These are phyloP conservation scores for Bolinopsis microptera DNA, from an alignment of 37 sponge, comb jelly and placozoan species.

Conservation along the genomic window DNA sequence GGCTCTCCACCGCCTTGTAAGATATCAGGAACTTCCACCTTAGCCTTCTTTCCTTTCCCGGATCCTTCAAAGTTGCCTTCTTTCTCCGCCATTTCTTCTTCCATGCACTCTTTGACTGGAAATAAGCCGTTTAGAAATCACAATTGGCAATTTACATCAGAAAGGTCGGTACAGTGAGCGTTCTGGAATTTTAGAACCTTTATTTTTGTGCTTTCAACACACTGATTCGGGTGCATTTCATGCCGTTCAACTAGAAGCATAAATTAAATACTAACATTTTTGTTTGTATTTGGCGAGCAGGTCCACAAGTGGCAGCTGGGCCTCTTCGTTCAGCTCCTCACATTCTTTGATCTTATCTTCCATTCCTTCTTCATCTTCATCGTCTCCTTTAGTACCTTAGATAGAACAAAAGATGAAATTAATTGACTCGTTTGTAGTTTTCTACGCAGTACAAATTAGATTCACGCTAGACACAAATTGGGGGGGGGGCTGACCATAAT, in stretches of 20 bases:
- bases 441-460: too few relatives aligned
- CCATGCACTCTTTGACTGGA: neutral
- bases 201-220: too few relatives aligned
- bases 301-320: constrained; percentile 77
- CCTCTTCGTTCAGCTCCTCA: constrained; percentile 74
- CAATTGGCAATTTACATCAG: too few relatives aligned
- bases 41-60: constrained; percentile 53
- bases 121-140: too few relatives aligned
- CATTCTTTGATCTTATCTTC: constrained; percentile 71
- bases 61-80: constrained; percentile 2
- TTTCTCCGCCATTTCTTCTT: neutral
- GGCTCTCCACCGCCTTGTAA: constrained; percentile 5
- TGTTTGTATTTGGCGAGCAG: constrained; percentile 73
- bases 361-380: constrained; percentile 58
- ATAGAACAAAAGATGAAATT: too few relatives aligned
- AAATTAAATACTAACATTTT: constrained; percentile 44
- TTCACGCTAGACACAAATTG: too few relatives aligned
- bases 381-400: constrained; percentile 24
- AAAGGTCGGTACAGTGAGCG: too few relatives aligned
- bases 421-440: too few relatives aligned
- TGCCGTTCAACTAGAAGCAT: too few relatives aligned
- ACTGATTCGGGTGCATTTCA: too few relatives aligned
- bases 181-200: too few relatives aligned
- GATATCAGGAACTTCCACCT: neutral
- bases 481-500: too few relatives aligned